These are phyloP conservation scores for Chaenocephalus aceratus DNA, from an alignment of 2,113 vertebrate genomes.

Conservation along the genomic window DNA sequence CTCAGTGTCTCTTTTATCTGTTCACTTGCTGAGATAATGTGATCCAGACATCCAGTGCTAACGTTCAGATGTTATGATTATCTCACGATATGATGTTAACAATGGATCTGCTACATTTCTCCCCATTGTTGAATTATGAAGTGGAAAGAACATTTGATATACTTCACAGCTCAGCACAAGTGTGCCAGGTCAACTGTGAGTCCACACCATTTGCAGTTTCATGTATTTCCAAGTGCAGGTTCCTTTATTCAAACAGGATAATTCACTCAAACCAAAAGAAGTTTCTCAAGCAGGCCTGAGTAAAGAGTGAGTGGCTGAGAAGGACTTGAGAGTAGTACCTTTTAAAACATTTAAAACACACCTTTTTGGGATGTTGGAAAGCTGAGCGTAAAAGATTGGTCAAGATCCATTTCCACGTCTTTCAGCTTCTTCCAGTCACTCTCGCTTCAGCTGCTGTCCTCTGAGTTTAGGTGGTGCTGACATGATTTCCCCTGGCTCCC, in stretches of 20 bases:
- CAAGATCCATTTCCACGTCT: slow-evolving; percentile 24
- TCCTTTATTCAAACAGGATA: slow-evolving; percentile 31
- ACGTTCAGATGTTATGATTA: slow-evolving; percentile 57
- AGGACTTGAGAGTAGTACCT: background rate
- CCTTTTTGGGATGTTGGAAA: slow-evolving; percentile 8
- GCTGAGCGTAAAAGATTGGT: slow-evolving; percentile 16
- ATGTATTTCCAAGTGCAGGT: slow-evolving; percentile 15
- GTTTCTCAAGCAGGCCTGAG: slow-evolving; percentile 5
- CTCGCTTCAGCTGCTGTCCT: slow-evolving; percentile 28
- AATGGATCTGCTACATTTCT: slow-evolving; percentile 24
- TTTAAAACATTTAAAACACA: slow-evolving; percentile 39
- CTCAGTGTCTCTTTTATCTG: slow-evolving; percentile 13
- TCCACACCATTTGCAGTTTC: background rate
- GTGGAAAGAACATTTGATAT: slow-evolving; percentile 10
- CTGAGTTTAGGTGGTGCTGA: slow-evolving; percentile 49
- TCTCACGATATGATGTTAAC: slow-evolving; percentile 45
- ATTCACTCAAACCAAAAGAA: background rate
- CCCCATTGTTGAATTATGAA: slow-evolving; percentile 21
- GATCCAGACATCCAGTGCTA: slow-evolving; percentile 44
- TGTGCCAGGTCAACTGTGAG: slow-evolving; percentile 20
- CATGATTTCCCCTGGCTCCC: slow-evolving; percentile 58
- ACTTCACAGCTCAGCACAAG: slow-evolving; percentile 20
- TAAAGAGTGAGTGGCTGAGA: background rate
- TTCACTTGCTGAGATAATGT: slow-evolving; percentile 31
- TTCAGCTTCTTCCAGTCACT: slow-evolving; percentile 24